Evolutionary conservation across 2,113 vertebrate species (phyloP), one percentile per base, ranked within the genome.

Genomic region (Oenanthe oenanthe): DNA sequence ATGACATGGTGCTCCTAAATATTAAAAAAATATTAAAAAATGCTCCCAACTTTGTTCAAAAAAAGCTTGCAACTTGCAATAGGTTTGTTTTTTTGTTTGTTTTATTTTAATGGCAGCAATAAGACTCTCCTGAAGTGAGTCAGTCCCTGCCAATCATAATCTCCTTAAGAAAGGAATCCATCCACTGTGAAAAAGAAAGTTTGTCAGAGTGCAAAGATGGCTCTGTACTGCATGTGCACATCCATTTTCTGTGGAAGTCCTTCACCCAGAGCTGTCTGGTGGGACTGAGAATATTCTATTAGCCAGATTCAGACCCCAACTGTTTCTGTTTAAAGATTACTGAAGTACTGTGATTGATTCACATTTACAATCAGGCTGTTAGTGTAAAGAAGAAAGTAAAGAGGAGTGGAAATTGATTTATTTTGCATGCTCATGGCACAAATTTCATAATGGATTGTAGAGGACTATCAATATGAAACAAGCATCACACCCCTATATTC

Each of bases 311-410:
- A 92, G 53, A 45, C 7, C n/a, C 68, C 48, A 65, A 43, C 50
- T 81, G 60, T 74, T 86, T 86, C 38, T 66, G 57, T 88, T 94
- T 80, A 89, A 89, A 91, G 67, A 82, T 71, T 43, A 61, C 72
- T 79, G 65, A 85, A 88, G n/a, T 66, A 25, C 53, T 74, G 72
- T 60, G 58, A 62, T 42, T 83, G 51, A 95, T 78, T 80, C 19
- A 3, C 72, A 63, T 81, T 93, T 91, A 57, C 66, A 85, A 13
- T 40, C 74, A 57, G 45, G 29, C 62, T 62, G 36, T 76, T 93
- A 17, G 10, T 16, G 60, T 66, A 87, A 94, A 93, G 18, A 51
- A 81, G 48, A 70, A 79, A 34, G 57, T 43, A 82, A 79, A 79
- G 63, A 88, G 54, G 38, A 77, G 29, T 70, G 66, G 72, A 77